A percentile compares a stretch with the other conserved stretches of the same genome.
These are phyloP conservation scores for Chalcis sispes DNA, from an alignment of 2,888 invertebrate species.

Conservation along the genomic window DNA sequence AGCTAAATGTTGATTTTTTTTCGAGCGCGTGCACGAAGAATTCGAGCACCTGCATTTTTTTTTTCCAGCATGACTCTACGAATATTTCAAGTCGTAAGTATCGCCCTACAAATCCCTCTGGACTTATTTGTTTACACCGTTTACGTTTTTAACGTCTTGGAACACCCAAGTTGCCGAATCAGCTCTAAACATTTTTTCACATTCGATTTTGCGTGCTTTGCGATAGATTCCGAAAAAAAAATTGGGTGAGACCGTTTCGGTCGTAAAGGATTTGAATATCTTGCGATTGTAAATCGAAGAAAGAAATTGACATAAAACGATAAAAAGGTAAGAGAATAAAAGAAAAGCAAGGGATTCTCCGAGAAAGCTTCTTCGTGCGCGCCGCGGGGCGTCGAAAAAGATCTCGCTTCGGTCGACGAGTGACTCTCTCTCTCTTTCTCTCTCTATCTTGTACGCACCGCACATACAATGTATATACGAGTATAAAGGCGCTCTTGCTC, in stretches of 20 bases:
- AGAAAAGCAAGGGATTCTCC: no score
- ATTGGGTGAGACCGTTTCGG: no score
- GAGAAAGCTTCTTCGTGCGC: neutral
- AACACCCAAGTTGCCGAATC: conserved; percentile 45
- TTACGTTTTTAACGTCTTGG: neutral
- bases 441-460: neutral
- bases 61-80: conserved; percentile 65
- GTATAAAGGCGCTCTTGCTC: no score
- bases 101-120: conserved; percentile 33
- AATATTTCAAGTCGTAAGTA: conserved; percentile 25
- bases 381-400: conserved; percentile 7
- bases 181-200: conserved; percentile 12
- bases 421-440: conserved; percentile 7
- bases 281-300: no score
- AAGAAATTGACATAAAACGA: no score
- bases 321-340: no score
- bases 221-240: neutral
- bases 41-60: conserved; percentile 64
- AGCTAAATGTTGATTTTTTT: conserved; percentile 65
- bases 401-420: neutral
- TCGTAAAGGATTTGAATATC: no score
- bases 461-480: neutral
- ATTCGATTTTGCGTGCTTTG: neutral
- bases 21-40: conserved; percentile 30
- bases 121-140: neutral